Percentiles rank a stretch among this genome's conserved stretches.
Conservation (phyloP, 2,888 invertebrate species). For the Unio pictorum region DNA sequence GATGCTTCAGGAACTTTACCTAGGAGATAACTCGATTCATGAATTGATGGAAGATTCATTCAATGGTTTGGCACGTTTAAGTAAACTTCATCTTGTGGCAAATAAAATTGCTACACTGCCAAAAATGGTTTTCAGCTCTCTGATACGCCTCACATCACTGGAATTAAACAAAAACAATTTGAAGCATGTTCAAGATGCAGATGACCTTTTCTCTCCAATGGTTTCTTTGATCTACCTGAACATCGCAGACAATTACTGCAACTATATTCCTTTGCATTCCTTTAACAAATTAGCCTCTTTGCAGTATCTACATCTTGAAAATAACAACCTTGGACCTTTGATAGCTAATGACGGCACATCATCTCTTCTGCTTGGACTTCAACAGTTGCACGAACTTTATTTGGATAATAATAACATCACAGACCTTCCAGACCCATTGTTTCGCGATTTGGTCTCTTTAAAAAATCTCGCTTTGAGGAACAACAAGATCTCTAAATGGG, state of each 20-base stretch:
- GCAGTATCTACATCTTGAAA: conserved; percentile 21
- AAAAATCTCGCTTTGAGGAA: conserved; percentile 77
- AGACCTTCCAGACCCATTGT: conserved; percentile 57
- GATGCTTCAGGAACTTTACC: conserved; percentile 83
- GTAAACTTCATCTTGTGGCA: conserved; percentile 83
- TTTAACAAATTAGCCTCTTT: conserved; percentile 22
- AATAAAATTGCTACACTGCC: conserved; percentile 59
- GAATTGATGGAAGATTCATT: conserved; percentile 78
- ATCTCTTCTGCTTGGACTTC: conserved; percentile 18
- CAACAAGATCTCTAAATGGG: conserved; percentile 73
- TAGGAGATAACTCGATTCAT: conserved; percentile 89
- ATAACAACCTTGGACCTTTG: conserved; percentile 33
- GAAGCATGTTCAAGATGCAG: conserved; percentile 30
- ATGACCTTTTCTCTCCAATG: conserved; percentile 32
- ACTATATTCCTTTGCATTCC: conserved; percentile 18
- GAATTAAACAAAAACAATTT: conserved; percentile 77
- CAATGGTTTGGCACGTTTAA: conserved; percentile 74
- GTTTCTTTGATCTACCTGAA: conserved; percentile 28
- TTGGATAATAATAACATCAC: conserved; percentile 60
- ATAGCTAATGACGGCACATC: conserved; percentile 24
- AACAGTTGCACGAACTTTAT: conserved; percentile 39
- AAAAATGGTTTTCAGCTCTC: conserved; percentile 71
- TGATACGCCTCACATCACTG: conserved; percentile 81
- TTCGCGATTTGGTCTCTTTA: conserved; percentile 80
- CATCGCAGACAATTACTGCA: conserved; percentile 31